These are phyloP conservation scores for Dendrolimus kikuchii DNA, from an alignment of 1,140 invertebrate species.

Conservation along the genomic window DNA sequence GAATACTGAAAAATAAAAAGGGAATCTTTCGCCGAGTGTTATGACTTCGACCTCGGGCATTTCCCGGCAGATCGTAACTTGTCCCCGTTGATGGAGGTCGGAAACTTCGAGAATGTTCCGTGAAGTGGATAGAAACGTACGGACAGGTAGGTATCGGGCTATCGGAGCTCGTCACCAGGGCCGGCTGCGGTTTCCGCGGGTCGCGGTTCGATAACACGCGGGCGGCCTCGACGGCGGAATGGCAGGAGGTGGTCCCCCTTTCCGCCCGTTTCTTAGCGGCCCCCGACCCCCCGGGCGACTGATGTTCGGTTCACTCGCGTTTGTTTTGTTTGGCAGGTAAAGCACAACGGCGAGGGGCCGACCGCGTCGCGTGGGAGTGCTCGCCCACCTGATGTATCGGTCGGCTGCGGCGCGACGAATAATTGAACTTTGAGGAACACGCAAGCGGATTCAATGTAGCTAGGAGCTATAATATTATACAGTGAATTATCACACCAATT, in stretches of 20 bases:
- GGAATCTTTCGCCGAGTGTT: slow-evolving; percentile 11
- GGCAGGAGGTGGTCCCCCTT: slow-evolving; percentile 10
- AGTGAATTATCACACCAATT: no score
- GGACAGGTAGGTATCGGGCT: slow-evolving; percentile 15
- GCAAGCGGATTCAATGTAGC: slow-evolving; percentile 5
- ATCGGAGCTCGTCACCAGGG: slow-evolving; percentile 7
- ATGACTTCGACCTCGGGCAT: slow-evolving; percentile 30
- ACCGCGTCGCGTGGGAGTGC: slow-evolving; percentile 22
- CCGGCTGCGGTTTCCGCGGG: slow-evolving; percentile 21
- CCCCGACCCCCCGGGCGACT: neutral
- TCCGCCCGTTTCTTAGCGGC: slow-evolving; percentile 4
- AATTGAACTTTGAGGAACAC: slow-evolving; percentile 19
- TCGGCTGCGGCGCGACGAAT: slow-evolving; percentile 11
- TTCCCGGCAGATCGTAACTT: slow-evolving; percentile 16
- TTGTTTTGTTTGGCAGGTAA: slow-evolving; percentile 54
- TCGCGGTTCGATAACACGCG: slow-evolving; percentile 35
- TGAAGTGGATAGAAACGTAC: slow-evolving; percentile 14
- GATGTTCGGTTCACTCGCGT: slow-evolving; percentile 21
- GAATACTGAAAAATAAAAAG: no score
- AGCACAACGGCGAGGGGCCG: slow-evolving; percentile 22
- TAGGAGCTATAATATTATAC: neutral
- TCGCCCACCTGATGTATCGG: slow-evolving; percentile 16
- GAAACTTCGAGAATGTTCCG: slow-evolving; percentile 19
- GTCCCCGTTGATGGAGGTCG: slow-evolving; percentile 28
- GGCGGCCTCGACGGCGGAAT: slow-evolving; percentile 15